Evolutionary conservation across 1,140 invertebrate species (phyloP).

Genomic region (Pectinophora gossypiella): DNA sequence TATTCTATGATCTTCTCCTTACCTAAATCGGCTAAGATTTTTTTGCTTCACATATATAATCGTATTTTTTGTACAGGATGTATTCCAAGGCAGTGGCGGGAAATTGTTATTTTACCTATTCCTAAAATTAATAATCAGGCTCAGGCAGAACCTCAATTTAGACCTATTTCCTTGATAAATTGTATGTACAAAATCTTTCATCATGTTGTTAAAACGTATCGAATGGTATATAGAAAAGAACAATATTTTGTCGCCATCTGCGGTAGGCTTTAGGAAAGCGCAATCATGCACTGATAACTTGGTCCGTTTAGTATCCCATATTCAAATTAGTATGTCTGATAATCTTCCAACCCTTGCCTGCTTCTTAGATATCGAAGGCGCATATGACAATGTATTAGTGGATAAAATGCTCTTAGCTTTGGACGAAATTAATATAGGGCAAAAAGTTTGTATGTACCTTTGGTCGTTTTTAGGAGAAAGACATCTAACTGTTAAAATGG

Average conservation of each 20-base stretch:
- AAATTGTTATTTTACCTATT: constrained; percentile 14
- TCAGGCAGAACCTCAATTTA: constrained; percentile 1
- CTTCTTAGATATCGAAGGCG: constrained; percentile 10
- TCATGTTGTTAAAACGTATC: constrained; percentile 14
- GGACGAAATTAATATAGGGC: background rate
- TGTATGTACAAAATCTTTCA: constrained; percentile 32
- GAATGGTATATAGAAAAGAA: constrained; percentile 12
- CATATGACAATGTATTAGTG: constrained; percentile 11
- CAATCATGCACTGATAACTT: constrained; percentile 11
- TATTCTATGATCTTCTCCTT: constrained; percentile 32
- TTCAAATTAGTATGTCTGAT: constrained; percentile 10
- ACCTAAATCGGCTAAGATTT: constrained; percentile 11
- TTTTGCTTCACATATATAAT: constrained; percentile 18
- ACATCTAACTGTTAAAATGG: constrained; percentile 8
- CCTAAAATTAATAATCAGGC: constrained; percentile 1
- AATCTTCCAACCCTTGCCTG: constrained; percentile 1
- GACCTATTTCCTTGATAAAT: constrained; percentile 32
- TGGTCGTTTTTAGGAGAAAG: constrained; percentile 15
- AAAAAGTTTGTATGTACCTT: background rate
- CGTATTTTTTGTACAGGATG: constrained; percentile 1
- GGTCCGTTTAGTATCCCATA: constrained; percentile 2
- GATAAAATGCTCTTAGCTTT: background rate
- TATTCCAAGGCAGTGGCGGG: constrained; percentile 17
- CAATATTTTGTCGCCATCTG: background rate
- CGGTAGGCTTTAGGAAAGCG: constrained; percentile 7